Base-by-base conservation (phyloP, 2,113 vertebrate genomes). In the Pyxicephalus adspersus region DNA sequence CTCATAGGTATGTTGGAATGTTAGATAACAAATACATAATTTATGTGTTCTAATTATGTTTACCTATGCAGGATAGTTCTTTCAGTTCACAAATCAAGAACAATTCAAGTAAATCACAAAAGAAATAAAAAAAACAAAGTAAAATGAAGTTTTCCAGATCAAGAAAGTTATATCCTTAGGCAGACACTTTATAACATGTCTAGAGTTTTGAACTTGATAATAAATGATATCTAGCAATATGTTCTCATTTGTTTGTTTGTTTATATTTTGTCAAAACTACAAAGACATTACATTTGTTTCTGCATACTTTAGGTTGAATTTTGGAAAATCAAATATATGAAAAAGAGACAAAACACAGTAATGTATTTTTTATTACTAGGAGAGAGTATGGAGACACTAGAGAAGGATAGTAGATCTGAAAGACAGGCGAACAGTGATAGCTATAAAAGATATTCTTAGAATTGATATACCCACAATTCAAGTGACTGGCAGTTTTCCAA, bases 361-460 rank as follows among this genome's bases (percentile, higher is more conserved):
- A 52, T 83, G 87, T 90, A 86, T 60, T 79, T 70, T 80, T 80
- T 71, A 51, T 71, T 52, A 65, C 31, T 70, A 71, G 71, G 57
- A 80, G 51, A 70, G 57, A 50, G 61, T 64, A 38, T 87, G 87
- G 87, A 87, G 78, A 84, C 89, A 85, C 65, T 77, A 83, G 58
- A 86, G 83, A 83, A 76, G 70, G 68, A 68, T 58, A 83, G 84
- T 90, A 90, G 83, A 89, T 91, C 88, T 90, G 25, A 11, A 34
- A 0, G 84, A 88, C 83, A 89, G 88, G 83, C 86, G 84, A 90
- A 83, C 3, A 11, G 81, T 81, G 85, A 88, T 90, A 86, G 83
- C 87, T 87, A 74, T 74, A 89, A 89, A 90, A 90, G 85, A 90
- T 89, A 87, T 68, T 89, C 85, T 89, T 87, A 83, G 83, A 90